Evolutionary conservation across 2,113 vertebrate genomes (phyloP).

Genomic region (Heterocephalus glaber): DNA sequence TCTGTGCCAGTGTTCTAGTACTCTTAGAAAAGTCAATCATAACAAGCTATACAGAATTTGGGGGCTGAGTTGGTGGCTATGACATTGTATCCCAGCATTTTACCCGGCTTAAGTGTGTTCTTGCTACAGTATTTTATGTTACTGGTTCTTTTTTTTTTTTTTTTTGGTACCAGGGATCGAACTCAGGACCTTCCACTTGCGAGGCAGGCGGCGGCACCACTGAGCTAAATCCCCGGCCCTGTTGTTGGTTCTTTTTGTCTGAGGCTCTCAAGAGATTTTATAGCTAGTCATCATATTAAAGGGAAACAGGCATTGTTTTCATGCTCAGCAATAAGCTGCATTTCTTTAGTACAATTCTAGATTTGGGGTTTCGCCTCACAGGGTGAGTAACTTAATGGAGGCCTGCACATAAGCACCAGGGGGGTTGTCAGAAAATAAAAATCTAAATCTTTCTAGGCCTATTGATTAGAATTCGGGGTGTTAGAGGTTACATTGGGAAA

Average conservation of each 20-base stretch:
- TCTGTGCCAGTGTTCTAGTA: neutral
- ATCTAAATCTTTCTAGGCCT: neutral
- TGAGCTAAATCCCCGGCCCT: too few species aligned
- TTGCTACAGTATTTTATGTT: neutral
- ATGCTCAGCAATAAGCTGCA: neutral
- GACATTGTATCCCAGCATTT: neutral
- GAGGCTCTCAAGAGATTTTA: neutral
- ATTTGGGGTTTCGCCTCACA: neutral
- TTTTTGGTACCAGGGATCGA: too few species aligned
- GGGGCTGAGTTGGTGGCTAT: neutral
- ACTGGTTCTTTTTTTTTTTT: slow-evolving; percentile 45
- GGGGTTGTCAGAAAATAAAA: neutral
- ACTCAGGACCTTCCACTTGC: too few species aligned
- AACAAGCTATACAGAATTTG: neutral
- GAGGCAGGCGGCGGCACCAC: too few species aligned
- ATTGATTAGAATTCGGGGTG: neutral
- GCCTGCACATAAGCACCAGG: neutral
- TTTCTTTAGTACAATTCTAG: neutral
- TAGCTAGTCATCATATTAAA: neutral
- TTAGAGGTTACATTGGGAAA: neutral
- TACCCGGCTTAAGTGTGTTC: neutral
- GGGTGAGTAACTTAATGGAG: neutral
- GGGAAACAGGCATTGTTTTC: neutral
- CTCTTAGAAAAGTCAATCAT: neutral
- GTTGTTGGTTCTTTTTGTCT: slow-evolving; percentile 17